Evolutionary conservation across 2,888 invertebrate species (phyloP), one percentile per base, ranked within the genome.

Genomic region (Liodrosophila aerea): DNA sequence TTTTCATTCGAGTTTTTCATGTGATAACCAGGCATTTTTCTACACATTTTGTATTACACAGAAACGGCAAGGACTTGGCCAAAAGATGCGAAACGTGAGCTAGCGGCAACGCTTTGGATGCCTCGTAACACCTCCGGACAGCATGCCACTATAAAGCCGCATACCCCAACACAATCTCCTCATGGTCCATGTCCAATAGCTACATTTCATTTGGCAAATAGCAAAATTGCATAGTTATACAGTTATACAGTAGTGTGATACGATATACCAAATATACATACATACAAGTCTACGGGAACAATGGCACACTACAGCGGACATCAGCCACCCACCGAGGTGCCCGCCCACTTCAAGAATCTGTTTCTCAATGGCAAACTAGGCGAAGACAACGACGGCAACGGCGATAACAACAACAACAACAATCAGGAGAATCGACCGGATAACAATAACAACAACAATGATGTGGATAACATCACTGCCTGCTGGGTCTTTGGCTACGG

Each of bases 401-500:
- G 53, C 1, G 40, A 45, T 1, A 57, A 62, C 8, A 39, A 41
- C 9, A 43, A 57, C 7, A 64, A 67, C 1, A 47, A 61, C 33
- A 50, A 67, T 41, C 85, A 68, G 50, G 68, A 85, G 49, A 83
- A 78, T 58, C 59, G 22, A 0, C 60, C 40, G 15, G 51, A 51
- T 11, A 73, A 44, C 37, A 63, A 43, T 40, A 63, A 57, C n/a
- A 72, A 78, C 43, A 67, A 51, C 4, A 63, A 61, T n/a, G 5
- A 22, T 22, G 3, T 5, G 22, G 22, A 22, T 22, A 22, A 22
- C 22, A 15, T 59, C 22, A 67, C 81, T 5, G 68, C 82, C 15
- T 87, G 85, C 87, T 98, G 97, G 97, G 93, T 98, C 18, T 98
- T 98, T 87, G 98, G 98, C 0, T 98, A 98, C 85, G 98, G 98